A percentile compares a stretch with the other conserved stretches of the same genome.
These are phyloP conservation scores for Dastarcus helophoroides DNA, from an alignment of 2,888 invertebrate species.

Conservation along the genomic window DNA sequence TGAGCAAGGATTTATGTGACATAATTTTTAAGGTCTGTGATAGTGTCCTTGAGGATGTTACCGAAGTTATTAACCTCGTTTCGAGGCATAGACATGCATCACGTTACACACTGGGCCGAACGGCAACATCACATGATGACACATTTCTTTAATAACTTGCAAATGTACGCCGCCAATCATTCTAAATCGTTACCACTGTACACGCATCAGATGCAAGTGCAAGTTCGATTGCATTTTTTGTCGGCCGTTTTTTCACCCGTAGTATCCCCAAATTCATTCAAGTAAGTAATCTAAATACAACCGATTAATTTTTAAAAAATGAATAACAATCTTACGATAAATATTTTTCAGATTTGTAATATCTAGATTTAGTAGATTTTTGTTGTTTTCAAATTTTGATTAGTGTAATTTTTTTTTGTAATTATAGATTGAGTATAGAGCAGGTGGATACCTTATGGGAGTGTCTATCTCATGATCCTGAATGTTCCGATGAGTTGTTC, in stretches of 20 bases:
- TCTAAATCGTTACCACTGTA: constrained; percentile 39
- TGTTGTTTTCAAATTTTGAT: not conserved
- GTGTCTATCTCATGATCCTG: constrained; percentile 73
- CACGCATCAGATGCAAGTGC: constrained; percentile 78
- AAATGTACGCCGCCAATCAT: constrained; percentile 50
- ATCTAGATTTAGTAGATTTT: not conserved
- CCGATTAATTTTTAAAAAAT: not conserved
- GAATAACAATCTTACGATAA: not conserved
- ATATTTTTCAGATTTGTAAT: not conserved
- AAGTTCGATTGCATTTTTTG: constrained; percentile 82
- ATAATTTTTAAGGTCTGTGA: constrained; percentile 56
- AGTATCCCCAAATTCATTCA: constrained; percentile 81
- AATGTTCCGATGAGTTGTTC: constrained; percentile 85
- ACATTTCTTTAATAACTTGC: constrained; percentile 79
- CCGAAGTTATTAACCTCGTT: constrained; percentile 85
- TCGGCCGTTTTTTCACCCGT: constrained; percentile 84
- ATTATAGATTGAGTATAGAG: constrained; percentile 61
- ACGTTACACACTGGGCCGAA: constrained; percentile 88
- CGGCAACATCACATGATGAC: constrained; percentile 87
- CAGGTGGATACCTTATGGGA: constrained; percentile 89
- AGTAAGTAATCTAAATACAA: constrained; percentile 36
- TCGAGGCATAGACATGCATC: constrained; percentile 75
- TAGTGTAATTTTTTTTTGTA: constrained; percentile 4
- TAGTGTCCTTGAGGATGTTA: constrained; percentile 75
- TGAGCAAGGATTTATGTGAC: constrained; percentile 1